phyloP scores from a whole-genome alignment of 2,888 invertebrate genomes.

The Hemicrepidius hirtus region DNA sequence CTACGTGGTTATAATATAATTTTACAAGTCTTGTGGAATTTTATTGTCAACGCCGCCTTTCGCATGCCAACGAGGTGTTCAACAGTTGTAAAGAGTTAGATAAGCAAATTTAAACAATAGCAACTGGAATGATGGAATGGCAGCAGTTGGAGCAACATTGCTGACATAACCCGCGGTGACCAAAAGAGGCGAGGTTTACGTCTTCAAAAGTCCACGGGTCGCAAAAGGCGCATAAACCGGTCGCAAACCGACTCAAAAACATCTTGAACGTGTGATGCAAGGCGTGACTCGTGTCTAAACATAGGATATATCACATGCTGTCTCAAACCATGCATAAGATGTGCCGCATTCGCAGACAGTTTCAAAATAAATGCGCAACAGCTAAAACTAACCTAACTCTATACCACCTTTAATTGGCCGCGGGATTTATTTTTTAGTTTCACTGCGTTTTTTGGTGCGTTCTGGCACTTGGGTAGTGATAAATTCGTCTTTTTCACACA shows the following conservation, averaged over 20 bases:
- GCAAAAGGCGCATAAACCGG: constrained; percentile 24
- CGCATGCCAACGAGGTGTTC: constrained; percentile 29
- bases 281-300: constrained; percentile 52
- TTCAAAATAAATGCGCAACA: constrained; percentile 50
- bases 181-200: constrained; percentile 32
- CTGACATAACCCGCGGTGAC: constrained; percentile 30
- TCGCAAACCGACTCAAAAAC: constrained; percentile 38
- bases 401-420: constrained; percentile 39
- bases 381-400: constrained; percentile 31
- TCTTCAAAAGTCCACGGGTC: constrained; percentile 17
- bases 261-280: constrained; percentile 49
- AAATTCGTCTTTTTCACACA: not conserved
- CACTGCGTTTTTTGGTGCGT: constrained; percentile 15
- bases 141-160: constrained; percentile 26
- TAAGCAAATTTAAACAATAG: constrained; percentile 28
- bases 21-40: constrained; percentile 16
- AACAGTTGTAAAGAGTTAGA: constrained; percentile 23
- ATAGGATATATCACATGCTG: constrained; percentile 52
- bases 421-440: constrained; percentile 8
- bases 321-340: constrained; percentile 50
- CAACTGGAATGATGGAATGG: constrained; percentile 10
- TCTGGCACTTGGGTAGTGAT: constrained; percentile 11
- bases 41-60: constrained; percentile 19
- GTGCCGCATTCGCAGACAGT: constrained; percentile 54
- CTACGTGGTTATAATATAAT: not conserved